These are phyloP conservation scores for Percina caprodes DNA, from an alignment of 2,113 vertebrate species.

Conservation along the genomic window DNA sequence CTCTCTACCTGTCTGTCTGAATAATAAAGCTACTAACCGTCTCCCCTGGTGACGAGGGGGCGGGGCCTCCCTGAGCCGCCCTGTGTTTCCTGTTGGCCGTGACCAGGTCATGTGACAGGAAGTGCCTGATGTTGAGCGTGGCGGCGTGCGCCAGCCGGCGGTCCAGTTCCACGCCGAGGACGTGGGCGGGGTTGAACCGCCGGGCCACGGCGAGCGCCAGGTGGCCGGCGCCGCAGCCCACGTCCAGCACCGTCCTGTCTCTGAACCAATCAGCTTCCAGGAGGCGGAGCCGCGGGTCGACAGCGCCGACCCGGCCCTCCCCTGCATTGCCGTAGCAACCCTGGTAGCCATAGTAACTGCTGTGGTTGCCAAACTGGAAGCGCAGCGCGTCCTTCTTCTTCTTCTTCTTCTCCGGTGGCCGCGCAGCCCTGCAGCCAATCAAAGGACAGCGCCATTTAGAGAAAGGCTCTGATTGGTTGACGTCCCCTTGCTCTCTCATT, in stretches of 20 bases:
- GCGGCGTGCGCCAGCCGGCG: constrained; percentile 85
- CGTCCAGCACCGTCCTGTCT: constrained; percentile 87
- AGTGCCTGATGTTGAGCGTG: constrained; percentile 90
- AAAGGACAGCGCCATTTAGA: fast-evolving
- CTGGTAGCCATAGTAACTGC: constrained; percentile 89
- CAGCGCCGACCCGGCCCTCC: constrained; percentile 78
- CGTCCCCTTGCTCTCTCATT: no score
- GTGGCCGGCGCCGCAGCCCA: constrained; percentile 92
- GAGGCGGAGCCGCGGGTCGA: constrained; percentile 82
- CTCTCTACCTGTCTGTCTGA: no score
- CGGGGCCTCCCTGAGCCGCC: not conserved
- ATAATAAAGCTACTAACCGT: no score
- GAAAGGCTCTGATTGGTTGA: no score
- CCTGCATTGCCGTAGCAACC: constrained; percentile 87
- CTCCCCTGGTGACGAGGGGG: not conserved
- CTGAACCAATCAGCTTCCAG: constrained; percentile 89
- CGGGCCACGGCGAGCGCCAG: constrained; percentile 87
- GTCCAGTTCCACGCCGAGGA: constrained; percentile 92
- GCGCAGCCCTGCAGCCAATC: constrained; percentile 34
- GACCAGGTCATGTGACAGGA: constrained; percentile 86
- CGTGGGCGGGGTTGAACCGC: constrained; percentile 84
- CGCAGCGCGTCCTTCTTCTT: constrained; percentile 65
- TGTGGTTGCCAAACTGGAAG: constrained; percentile 90
- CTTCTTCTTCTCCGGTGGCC: constrained; percentile 36
- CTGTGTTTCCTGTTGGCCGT: constrained; percentile 2